Percentiles rank a stretch among this genome's conserved stretches.
phyloP scores from a whole-genome alignment of 2,888 invertebrate genomes.

The Druceiella hillmani region DNA sequence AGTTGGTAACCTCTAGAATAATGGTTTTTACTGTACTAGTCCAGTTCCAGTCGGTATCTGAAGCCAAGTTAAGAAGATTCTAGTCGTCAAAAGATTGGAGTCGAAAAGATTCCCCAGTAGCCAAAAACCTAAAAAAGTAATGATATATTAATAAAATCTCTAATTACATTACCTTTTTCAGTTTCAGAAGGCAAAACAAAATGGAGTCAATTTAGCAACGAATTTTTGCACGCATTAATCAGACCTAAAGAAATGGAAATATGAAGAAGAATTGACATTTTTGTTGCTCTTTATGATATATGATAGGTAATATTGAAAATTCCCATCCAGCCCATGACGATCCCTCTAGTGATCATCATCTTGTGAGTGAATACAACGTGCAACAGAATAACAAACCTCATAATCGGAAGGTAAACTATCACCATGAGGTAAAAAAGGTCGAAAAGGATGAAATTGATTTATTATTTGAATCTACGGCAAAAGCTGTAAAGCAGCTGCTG shows the following conservation, averaged over 20 bases:
- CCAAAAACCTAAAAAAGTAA: background rate
- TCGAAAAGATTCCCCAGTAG: slow-evolving; percentile 1
- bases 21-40: background rate
- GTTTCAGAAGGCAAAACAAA: background rate
- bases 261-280: background rate
- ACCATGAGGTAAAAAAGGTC: too few species aligned
- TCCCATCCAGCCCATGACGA: too few species aligned
- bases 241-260: background rate
- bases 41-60: background rate
- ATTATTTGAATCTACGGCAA: too few species aligned
- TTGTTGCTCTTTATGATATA: background rate
- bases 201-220: background rate
- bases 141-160: background rate
- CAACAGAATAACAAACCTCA: too few species aligned
- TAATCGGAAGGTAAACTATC: too few species aligned
- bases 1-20: background rate
- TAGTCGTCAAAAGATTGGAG: too few species aligned
- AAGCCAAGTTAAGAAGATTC: background rate
- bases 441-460: too few species aligned
- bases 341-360: too few species aligned
- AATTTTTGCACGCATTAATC: background rate
- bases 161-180: background rate
- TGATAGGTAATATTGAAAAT: too few species aligned
- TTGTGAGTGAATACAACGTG: too few species aligned
- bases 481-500: too few species aligned